Base-by-base conservation (phyloP, 2,113 vertebrate genomes). In the Sylvia atricapilla region DNA sequence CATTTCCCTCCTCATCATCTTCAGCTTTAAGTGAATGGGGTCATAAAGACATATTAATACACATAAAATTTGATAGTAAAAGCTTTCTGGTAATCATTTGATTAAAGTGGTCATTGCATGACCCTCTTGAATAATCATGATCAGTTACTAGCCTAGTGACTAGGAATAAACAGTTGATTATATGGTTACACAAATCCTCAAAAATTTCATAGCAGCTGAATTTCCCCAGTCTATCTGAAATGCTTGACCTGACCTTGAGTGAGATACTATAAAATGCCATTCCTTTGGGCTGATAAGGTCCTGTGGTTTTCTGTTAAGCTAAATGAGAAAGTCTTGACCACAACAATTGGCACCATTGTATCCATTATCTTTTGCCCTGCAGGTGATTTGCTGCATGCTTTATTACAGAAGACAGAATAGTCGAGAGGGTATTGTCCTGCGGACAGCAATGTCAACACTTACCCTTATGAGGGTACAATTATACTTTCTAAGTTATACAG, bases 251-350 rank as follows among this genome's bases (percentile, higher is more conserved):
- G 94, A 95, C 85, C 92, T 96, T 96, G 72, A 84, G 46, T 63
- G 53, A 68, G 64, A 53, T 77, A 67, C 60, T 72, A 77, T 21
- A 37, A 41, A 84, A 25, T 81, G 60, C 27, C 53, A 69, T 73
- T 92, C 55, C 92, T 79, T 70, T 76, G 58, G 73, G 53, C 76
- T 84, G 88, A 56, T 84, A 69, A 91, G 50, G n/a, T 94, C 94
- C 90, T 77, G 91, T 1, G 6, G 92, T 93, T 96, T 94, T 89
- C 86, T 87, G 88, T 92, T 95, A 95, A 91, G 43, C 53, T 90
- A 93, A 94, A 94, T 95, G 86, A 89, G 80, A 84, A 94, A 76
- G 53, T 46, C 89, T 91, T 95, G 84, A 79, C 89, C 92, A 87
- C 76, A 85, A 87, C 77, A 93, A 33, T 94, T 96, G 89, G 30